Percentiles rank a stretch among this genome's conserved stretches.
These are phyloP conservation scores for Dorcus hopei DNA, from an alignment of 2,888 invertebrate genomes.

Conservation along the genomic window DNA sequence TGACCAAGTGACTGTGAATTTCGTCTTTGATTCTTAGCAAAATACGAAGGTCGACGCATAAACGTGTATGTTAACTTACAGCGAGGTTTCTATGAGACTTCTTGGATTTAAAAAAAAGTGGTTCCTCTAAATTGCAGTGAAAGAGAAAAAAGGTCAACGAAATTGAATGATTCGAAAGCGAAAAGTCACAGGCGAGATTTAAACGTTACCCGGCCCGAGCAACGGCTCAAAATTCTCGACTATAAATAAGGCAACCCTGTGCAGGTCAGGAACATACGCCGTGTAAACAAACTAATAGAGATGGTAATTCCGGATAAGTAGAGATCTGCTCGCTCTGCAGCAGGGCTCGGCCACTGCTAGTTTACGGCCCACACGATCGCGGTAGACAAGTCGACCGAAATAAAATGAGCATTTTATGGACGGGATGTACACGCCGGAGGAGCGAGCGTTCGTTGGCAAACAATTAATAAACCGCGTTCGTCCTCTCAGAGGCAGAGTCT, in stretches of 20 bases:
- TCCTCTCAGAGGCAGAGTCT: too few relatives aligned
- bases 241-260: slow-evolving; percentile 8
- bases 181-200: too few relatives aligned
- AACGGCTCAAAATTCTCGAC: slow-evolving; percentile 4
- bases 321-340: neutral
- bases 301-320: slow-evolving; percentile 14
- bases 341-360: slow-evolving; percentile 9
- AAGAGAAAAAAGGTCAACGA: too few relatives aligned
- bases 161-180: too few relatives aligned
- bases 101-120: too few relatives aligned
- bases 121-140: too few relatives aligned
- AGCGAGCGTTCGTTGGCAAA: slow-evolving; percentile 1
- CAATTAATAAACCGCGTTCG: slow-evolving; percentile 2
- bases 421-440: neutral
- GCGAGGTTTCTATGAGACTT: too few relatives aligned
- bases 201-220: neutral
- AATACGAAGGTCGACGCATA: too few relatives aligned
- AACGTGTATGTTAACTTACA: too few relatives aligned
- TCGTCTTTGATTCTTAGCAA: too few relatives aligned
- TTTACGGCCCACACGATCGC: slow-evolving; percentile 10
- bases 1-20: too few relatives aligned
- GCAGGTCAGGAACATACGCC: slow-evolving; percentile 7
- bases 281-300: slow-evolving; percentile 15
- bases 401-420: slow-evolving; percentile 10
- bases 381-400: slow-evolving; percentile 6